These are phyloP conservation scores for Catostylus mosaicus DNA, from an alignment of 30 jellyfish, hydroid and myxozoan species.

Conservation along the genomic window DNA sequence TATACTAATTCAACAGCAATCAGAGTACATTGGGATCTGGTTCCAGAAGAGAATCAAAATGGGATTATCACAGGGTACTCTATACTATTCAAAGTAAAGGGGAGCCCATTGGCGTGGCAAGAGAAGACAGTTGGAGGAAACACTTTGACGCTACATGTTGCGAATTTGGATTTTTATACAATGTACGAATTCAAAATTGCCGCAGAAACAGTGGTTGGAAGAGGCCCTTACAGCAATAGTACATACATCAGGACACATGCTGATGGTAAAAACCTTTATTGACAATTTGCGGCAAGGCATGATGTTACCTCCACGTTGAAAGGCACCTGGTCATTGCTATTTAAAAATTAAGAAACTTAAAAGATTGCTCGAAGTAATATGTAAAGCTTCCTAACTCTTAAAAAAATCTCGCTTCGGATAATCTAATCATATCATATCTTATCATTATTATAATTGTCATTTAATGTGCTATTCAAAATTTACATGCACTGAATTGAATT, in stretches of 20 bases:
- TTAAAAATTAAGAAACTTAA: too few relatives aligned
- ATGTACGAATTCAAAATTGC: not conserved
- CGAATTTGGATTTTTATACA: slow-evolving; percentile 1
- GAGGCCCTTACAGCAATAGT: slow-evolving; percentile 3
- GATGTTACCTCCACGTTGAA: too few relatives aligned
- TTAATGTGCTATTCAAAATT: too few relatives aligned
- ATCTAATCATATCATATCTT: too few relatives aligned
- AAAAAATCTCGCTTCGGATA: too few relatives aligned
- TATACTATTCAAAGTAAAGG: slow-evolving; percentile 15
- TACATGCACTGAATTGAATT: too few relatives aligned
- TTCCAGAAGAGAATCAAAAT: slow-evolving; percentile 34
- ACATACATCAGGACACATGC: slow-evolving; percentile 1
- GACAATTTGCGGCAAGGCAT: too few relatives aligned
- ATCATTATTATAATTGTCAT: too few relatives aligned
- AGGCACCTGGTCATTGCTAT: too few relatives aligned
- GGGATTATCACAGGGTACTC: slow-evolving; percentile 32
- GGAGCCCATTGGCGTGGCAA: not conserved
- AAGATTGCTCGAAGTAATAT: too few relatives aligned
- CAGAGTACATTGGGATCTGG: slow-evolving; percentile 33
- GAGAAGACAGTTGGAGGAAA: not conserved
- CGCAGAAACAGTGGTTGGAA: not conserved
- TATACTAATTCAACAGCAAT: slow-evolving; percentile 40
- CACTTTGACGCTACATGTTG: not conserved
- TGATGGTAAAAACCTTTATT: not conserved
- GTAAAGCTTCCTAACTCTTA: too few relatives aligned